Conservation (phyloP, 2,797 vertebrate species). For the Bradypus variegatus region DNA sequence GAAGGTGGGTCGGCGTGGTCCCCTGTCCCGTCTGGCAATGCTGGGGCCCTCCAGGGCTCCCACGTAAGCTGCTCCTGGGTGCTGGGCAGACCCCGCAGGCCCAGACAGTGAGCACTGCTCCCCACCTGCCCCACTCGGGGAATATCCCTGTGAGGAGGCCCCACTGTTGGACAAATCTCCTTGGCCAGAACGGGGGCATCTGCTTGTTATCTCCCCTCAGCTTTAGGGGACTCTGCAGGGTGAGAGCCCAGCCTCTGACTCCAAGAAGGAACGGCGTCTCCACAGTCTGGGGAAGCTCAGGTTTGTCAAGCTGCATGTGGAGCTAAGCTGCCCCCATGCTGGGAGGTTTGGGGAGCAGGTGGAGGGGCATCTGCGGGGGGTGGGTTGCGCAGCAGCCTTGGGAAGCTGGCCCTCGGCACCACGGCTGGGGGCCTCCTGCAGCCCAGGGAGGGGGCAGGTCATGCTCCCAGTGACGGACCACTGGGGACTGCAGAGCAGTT, state of each 20-base stretch:
- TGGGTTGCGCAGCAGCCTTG: accelerated
- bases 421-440: too few relatives aligned
- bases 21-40: too few relatives aligned
- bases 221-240: not conserved
- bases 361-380: not conserved
- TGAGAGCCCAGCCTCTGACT: too few relatives aligned
- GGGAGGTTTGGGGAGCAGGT: too few relatives aligned
- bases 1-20: too few relatives aligned
- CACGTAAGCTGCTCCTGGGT: too few relatives aligned
- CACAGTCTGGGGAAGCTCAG: not conserved
- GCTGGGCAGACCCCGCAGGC: too few relatives aligned
- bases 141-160: not conserved
- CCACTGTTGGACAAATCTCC: too few relatives aligned
- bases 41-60: not conserved
- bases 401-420: not conserved
- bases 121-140: not conserved
- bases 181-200: not conserved
- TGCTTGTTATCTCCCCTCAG: not conserved
- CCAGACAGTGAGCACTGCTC: not conserved
- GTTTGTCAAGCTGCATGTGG: not conserved
- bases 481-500: not conserved
- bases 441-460: too few relatives aligned
- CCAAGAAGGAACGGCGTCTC: not conserved
- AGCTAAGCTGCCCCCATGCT: not conserved
- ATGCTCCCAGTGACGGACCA: too few relatives aligned